Base-by-base conservation (phyloP, 2,888 invertebrate genomes). In the Temnothorax rugatulus region DNA sequence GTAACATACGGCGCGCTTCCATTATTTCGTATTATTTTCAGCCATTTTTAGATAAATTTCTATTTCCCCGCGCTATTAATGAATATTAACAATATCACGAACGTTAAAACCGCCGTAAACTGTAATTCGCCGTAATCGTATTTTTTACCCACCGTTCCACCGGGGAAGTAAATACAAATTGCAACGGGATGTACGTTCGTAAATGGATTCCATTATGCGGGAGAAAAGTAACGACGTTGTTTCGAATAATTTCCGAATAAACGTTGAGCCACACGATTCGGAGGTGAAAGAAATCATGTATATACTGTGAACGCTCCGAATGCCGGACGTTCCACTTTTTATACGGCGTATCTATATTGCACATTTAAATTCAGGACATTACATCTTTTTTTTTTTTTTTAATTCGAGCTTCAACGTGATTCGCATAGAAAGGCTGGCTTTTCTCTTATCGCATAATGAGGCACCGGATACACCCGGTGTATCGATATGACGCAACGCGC, bases 401-500 rank as follows among this genome's bases (percentile, higher is more conserved):
- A 79, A 71, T 81, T 81, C 25, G 13, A 38, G 15, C 59, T 59
- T 59, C 18, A 25, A 61, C 38, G 79, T 59, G 54, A 81, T 71
- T 61, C 59, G 71, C 73, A 47, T 71, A 11, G 73, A 21, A 81
- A 81, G 47, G 50, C n/a, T 29, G 59, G 47, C 18, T 74, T 82
- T 74, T 74, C 34, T 75, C 74, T 82, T 82, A 86, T 86, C 84
- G 86, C 84, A 86, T 86, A 84, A 87, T 86, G 84, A 89, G 87
- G 83, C 83, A 86, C 75, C 81, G 71, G 76, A 84, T 47, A 71
- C 34, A 47, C 13, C 44, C 44, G 11, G 2, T n/a, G 59, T 38
- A 44, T 59, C 54, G 74, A 59, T 54, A 64, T 47, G 15, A 54
- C 54, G n/a, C 41, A 9, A 41, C 25, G 76, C 29, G 73, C 25